Base-by-base conservation (phyloP, 2,888 invertebrate genomes). In the Lypha dubia region DNA sequence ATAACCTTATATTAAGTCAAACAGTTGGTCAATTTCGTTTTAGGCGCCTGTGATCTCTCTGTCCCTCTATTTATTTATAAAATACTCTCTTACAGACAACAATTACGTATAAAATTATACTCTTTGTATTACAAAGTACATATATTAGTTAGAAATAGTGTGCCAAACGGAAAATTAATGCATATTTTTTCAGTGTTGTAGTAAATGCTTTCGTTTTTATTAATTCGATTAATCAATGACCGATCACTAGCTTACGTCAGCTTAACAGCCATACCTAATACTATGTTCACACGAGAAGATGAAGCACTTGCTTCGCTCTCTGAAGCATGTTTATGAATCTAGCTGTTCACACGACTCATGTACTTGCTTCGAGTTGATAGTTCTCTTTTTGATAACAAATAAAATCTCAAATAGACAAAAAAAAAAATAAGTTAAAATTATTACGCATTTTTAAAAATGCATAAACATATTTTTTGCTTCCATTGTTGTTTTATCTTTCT, bases 1-100 rank as follows among this genome's bases (percentile, higher is more conserved):
- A 51, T 68, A 56, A 56, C 28, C 67, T 67, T 82, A n/a, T 79
- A 8, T 49, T n/a, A n/a, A 79, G 11, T 46, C 20, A 32, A 79
- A 70, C 46, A 63, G 28, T 62, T 84, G 89, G 88, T 86, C 90
- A 91, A 89, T 90, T 90, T 89, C 89, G 88, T 86, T 88, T 74
- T 82, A 84, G 86, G 86, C 88, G 89, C 88, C 89, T 88, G 80
- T 88, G 88, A 89, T 88, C 88, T 85, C 53, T 79, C 68, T 75
- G 74, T n/a, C n/a, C n/a, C n/a, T n/a, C n/a, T n/a, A 68, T 82
- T 56, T 83, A 63, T 76, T 58, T 68, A 38, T 62, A 73, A 73
- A 24, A 13, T 38, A 13, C 56, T 24, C 77, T 68, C 60, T 74
- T 58, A 32, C 17, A 60, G 22, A 56, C 8, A 20, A 49, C 20